phyloP scores from a whole-genome alignment of 2,797 vertebrate species.

The Hozukius guyotensis region DNA sequence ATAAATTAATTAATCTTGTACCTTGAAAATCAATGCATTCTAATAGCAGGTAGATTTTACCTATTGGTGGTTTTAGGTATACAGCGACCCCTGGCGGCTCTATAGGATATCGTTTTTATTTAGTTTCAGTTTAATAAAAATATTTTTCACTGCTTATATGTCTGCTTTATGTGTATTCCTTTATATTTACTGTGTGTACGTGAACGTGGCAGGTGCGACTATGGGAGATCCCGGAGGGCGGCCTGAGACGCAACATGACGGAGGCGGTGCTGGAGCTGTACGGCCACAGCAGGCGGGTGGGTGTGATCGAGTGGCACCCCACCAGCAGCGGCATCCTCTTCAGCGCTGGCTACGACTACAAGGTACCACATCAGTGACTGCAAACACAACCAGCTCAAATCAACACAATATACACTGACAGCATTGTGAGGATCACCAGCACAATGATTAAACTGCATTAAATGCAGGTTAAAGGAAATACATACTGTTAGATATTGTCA shows the following conservation, averaged over 20 bases:
- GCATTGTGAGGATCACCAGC: not conserved
- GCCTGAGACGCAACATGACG: slow-evolving; percentile 92
- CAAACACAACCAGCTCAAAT: not conserved
- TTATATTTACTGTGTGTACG: not conserved
- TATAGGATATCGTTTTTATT: not conserved
- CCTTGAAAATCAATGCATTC: too few species aligned
- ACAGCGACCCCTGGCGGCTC: too few species aligned
- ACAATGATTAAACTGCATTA: not conserved
- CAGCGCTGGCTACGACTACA: slow-evolving; percentile 98
- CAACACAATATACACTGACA: not conserved
- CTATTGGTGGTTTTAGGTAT: too few species aligned
- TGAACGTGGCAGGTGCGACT: slow-evolving; percentile 87
- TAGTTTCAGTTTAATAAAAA: not conserved
- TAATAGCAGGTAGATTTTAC: too few species aligned
- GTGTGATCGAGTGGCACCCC: slow-evolving; percentile 98
- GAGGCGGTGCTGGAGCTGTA: slow-evolving; percentile 94
- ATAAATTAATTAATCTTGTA: too few species aligned
- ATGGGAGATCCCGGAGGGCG: slow-evolving; percentile 97
- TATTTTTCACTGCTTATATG: not conserved
- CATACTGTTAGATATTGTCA: not conserved
- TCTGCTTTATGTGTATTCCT: not conserved
- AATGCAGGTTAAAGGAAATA: not conserved
- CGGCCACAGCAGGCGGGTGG: slow-evolving; percentile 95
- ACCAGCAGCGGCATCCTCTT: slow-evolving; percentile 96
- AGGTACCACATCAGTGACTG: slow-evolving; percentile 78